A percentile compares a stretch with the other conserved stretches of the same genome.
These are phyloP conservation scores for Stramonita haemastoma DNA, from an alignment of 2,888 invertebrate genomes.

Conservation along the genomic window DNA sequence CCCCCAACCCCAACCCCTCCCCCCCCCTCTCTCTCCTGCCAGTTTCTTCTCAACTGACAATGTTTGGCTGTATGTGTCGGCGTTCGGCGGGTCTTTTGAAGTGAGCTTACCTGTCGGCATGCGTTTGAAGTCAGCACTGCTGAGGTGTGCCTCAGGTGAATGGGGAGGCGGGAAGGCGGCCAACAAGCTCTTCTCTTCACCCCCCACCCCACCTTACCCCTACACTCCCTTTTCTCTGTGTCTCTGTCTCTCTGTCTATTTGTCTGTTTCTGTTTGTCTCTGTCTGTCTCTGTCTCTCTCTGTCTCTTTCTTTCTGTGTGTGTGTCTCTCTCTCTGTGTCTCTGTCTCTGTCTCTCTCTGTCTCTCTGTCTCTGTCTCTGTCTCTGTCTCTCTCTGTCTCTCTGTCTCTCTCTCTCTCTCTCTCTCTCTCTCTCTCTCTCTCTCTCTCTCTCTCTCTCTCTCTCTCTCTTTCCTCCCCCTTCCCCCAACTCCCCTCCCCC, in stretches of 20 bases:
- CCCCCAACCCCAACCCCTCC: neutral
- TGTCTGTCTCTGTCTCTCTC: no score
- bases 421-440: constrained; percentile 2
- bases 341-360: neutral
- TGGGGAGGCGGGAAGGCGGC: no score
- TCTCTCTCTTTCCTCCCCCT: neutral
- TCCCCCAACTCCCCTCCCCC: neutral
- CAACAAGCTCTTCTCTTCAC: neutral
- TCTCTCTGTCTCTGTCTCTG: neutral
- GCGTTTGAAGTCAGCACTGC: no score
- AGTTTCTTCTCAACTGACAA: no score
- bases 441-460: constrained; percentile 14
- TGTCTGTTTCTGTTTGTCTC: no score
- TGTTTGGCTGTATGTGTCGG: no score
- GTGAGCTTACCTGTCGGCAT: no score
- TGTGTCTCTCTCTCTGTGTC: no score
- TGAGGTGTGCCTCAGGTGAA: no score
- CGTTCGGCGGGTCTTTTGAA: no score
- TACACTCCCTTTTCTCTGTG: neutral
- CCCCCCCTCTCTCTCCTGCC: neutral
- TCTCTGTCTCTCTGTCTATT: neutral
- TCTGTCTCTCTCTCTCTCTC: neutral
- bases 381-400: neutral
- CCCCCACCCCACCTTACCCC: neutral
- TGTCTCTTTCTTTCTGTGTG: neutral